phyloP scores from a whole-genome alignment of 1,140 invertebrate species.

The Phortica variegata region DNA sequence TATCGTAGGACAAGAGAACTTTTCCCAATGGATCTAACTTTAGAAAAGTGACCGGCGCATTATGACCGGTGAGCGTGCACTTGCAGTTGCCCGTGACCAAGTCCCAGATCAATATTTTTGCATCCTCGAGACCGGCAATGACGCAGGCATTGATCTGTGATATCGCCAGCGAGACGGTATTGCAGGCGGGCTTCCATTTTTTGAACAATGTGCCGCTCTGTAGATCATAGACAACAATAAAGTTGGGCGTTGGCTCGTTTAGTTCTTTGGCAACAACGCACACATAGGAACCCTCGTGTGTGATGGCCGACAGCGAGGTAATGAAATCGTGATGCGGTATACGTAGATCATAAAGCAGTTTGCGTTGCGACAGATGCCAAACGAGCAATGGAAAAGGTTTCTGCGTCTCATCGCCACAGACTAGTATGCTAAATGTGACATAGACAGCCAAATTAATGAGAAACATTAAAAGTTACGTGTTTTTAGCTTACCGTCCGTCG shows the following conservation, averaged over 20 bases:
- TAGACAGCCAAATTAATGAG: not conserved
- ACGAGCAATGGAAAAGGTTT: constrained; percentile 87
- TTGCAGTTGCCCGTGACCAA: constrained; percentile 72
- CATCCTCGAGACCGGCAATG: constrained; percentile 79
- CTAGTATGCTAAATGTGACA: constrained; percentile 69
- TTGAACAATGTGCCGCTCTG: constrained; percentile 88
- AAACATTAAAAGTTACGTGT: not conserved
- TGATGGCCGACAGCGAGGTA: constrained; percentile 79
- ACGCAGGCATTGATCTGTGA: constrained; percentile 77
- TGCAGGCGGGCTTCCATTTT: constrained; percentile 82
- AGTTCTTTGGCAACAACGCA: constrained; percentile 74
- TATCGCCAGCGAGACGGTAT: constrained; percentile 78
- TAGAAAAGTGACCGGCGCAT: constrained; percentile 70
- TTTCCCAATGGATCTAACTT: constrained; percentile 70
- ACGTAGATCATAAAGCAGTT: constrained; percentile 81
- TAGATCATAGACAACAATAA: constrained; percentile 89
- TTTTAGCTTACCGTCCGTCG: constrained; percentile 69
- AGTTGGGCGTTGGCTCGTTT: constrained; percentile 79
- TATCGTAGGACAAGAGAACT: constrained; percentile 72
- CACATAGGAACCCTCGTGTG: constrained; percentile 76
- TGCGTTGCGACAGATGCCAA: constrained; percentile 81
- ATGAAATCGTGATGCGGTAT: constrained; percentile 88
- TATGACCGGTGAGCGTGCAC: constrained; percentile 70
- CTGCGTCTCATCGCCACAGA: constrained; percentile 88
- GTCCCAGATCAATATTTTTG: constrained; percentile 82